Conservation (phyloP, 2,113 vertebrate species). For the Actenoides lindsayi region DNA sequence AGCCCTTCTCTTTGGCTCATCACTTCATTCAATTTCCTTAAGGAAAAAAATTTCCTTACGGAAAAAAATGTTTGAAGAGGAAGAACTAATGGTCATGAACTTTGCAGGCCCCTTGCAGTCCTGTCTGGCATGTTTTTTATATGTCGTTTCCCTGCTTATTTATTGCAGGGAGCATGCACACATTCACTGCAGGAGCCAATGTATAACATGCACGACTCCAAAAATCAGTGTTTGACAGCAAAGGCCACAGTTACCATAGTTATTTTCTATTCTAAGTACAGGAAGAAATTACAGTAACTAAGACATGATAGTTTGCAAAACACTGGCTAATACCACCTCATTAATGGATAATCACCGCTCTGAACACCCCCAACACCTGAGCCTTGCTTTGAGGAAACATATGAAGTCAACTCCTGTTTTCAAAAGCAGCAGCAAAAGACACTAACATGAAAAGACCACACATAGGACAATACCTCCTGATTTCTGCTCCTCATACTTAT, state of each 20-base stretch:
- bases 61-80: background rate
- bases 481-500: background rate
- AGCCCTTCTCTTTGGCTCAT: background rate
- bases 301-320: background rate
- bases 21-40: slow-evolving; percentile 32
- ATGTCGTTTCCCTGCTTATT: background rate
- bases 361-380: background rate
- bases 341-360: background rate
- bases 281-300: background rate
- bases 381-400: background rate
- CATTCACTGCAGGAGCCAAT: background rate
- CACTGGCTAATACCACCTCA: background rate
- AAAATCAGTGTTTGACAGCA: background rate
- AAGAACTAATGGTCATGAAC: slow-evolving; percentile 20
- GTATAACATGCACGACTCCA: background rate
- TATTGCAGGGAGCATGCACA: background rate
- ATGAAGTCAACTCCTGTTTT: background rate
- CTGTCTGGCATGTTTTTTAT: background rate
- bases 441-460: background rate
- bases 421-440: background rate
- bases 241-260: background rate
- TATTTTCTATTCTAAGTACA: background rate
- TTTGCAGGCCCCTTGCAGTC: background rate
- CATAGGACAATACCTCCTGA: background rate
- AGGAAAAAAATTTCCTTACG: slow-evolving; percentile 8